Percentiles rank a stretch among this genome's conserved stretches.
phyloP scores from a whole-genome alignment of 2,888 invertebrate species.

The Aspidapion aeneum region DNA sequence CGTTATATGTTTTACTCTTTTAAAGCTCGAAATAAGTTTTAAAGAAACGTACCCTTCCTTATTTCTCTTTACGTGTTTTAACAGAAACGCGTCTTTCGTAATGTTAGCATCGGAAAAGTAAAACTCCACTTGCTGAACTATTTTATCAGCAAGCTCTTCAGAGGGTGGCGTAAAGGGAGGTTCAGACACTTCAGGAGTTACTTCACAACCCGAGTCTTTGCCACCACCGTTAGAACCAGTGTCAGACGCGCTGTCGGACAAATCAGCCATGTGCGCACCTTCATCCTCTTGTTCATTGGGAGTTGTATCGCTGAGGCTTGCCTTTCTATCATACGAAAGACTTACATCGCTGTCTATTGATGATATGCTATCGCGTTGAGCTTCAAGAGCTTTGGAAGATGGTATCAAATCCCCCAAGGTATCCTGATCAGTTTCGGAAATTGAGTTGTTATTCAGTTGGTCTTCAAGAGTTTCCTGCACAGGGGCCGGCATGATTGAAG shows the following conservation, averaged over 20 bases:
- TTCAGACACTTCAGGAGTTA: conserved; percentile 54
- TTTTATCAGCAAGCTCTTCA: conserved; percentile 73
- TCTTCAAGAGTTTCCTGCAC: conserved; percentile 33
- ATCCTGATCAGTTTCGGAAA: conserved; percentile 34
- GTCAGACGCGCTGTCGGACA: conserved; percentile 65
- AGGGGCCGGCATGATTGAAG: conserved; percentile 41
- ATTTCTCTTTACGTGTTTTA: conserved; percentile 92
- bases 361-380: conserved; percentile 58
- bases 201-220: conserved; percentile 68
- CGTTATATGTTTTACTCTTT: conserved; percentile 89
- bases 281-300: conserved; percentile 52
- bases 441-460: conserved; percentile 16
- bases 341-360: conserved; percentile 61
- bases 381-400: conserved; percentile 49
- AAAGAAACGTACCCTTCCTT: conserved; percentile 95
- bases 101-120: conserved; percentile 96
- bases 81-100: conserved; percentile 89
- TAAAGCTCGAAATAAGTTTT: conserved; percentile 92
- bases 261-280: conserved; percentile 58
- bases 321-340: conserved; percentile 50
- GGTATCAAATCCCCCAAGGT: conserved; percentile 42
- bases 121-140: conserved; percentile 87
- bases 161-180: conserved; percentile 66
- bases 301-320: conserved; percentile 36
- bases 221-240: conserved; percentile 60